Percentiles rank a stretch among this genome's conserved stretches.
phyloP scores from a whole-genome alignment of 2,888 invertebrate genomes.

The Erebia palarica region DNA sequence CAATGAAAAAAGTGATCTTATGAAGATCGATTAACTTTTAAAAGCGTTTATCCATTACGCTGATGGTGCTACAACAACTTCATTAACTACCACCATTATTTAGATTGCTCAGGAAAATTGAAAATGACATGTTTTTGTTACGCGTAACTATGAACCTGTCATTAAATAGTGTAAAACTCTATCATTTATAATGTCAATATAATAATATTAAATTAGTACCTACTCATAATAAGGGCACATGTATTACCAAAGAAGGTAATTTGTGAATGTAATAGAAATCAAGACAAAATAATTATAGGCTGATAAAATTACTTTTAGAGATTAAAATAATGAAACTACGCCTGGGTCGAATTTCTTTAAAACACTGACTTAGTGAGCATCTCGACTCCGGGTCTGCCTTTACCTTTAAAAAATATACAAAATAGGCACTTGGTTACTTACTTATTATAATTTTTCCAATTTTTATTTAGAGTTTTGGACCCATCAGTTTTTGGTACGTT shows the following conservation, averaged over 20 bases:
- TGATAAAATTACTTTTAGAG: background rate
- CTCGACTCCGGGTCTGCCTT: too few relatives aligned
- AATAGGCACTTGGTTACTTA: too few relatives aligned
- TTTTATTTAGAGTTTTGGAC: too few relatives aligned
- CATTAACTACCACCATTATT: constrained; percentile 59
- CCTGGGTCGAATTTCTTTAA: too few relatives aligned
- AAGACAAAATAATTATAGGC: constrained; percentile 31
- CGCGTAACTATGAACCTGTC: constrained; percentile 35
- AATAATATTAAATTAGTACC: constrained; percentile 21
- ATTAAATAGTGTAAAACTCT: constrained; percentile 36
- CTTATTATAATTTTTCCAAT: too few relatives aligned
- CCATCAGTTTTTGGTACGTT: too few relatives aligned
- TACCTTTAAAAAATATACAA: too few relatives aligned
- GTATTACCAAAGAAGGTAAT: constrained; percentile 25
- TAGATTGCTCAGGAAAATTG: constrained; percentile 43
- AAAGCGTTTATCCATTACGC: constrained; percentile 75
- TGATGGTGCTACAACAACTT: constrained; percentile 67
- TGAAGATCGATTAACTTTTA: constrained; percentile 72
- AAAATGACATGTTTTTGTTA: constrained; percentile 44
- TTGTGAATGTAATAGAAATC: constrained; percentile 29
- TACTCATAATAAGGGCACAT: constrained; percentile 24
- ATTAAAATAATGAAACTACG: background rate
- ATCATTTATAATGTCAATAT: constrained; percentile 29
- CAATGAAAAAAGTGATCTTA: constrained; percentile 42
- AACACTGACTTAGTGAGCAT: too few relatives aligned